Percentiles rank a stretch among this genome's conserved stretches.
Evolutionary conservation across 2,797 vertebrate species (phyloP).

Genomic region (Aplochiton taeniatus): DNA sequence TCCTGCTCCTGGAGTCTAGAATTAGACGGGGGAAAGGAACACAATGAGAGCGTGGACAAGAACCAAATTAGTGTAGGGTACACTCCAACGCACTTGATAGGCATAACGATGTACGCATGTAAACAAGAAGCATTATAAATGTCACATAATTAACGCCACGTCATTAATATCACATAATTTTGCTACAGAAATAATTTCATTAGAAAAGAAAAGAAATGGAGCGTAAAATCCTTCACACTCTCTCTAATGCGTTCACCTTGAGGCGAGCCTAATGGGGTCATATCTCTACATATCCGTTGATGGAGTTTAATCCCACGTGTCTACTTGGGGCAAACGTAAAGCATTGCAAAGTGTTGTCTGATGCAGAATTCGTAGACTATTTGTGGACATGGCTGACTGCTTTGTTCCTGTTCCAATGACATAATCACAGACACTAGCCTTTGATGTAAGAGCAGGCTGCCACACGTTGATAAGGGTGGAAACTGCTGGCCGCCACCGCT

Average conservation of each 20-base stretch:
- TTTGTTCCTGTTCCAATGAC: conserved; percentile 19
- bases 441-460: conserved; percentile 20
- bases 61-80: no score
- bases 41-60: not conserved
- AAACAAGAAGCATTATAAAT: conserved; percentile 52
- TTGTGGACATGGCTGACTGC: conserved; percentile 13
- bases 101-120: conserved; percentile 30
- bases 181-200: conserved; percentile 42
- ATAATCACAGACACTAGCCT: not conserved
- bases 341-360: conserved; percentile 13
- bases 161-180: conserved; percentile 54
- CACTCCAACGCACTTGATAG: no score
- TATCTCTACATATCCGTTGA: conserved; percentile 41
- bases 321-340: no score
- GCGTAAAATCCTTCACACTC: conserved; percentile 57
- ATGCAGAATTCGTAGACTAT: no score
- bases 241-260: conserved; percentile 52
- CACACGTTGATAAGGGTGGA: conserved; percentile 32
- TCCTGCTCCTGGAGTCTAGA: conserved; percentile 87
- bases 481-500: conserved; percentile 30
- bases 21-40: conserved; percentile 49
- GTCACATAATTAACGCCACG: conserved; percentile 41
- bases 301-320: conserved; percentile 37
- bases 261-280: conserved; percentile 31
- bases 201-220: conserved; percentile 32